Conservation (phyloP, 37 sponge, comb jelly and placozoan genomes). For the Spongilla lacustris region DNA sequence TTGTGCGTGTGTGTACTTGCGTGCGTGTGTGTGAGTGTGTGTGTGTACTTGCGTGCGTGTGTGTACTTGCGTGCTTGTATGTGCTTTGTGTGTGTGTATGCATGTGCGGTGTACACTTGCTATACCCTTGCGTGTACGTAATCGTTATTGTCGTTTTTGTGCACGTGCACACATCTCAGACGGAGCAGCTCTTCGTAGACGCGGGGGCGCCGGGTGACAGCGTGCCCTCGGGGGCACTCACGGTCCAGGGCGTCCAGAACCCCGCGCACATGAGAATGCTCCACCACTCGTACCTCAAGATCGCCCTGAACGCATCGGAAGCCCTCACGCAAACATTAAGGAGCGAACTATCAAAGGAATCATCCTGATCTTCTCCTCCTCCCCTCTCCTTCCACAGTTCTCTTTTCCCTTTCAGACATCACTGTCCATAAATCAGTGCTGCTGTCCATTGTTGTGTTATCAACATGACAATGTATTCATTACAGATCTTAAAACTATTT, state of each 20-base stretch:
- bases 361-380: neutral
- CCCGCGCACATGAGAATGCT: conserved; percentile 47
- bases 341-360: conserved; percentile 24
- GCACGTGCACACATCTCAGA: neutral
- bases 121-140: neutral
- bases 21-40: neutral
- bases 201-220: conserved; percentile 15
- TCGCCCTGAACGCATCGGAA: conserved; percentile 20
- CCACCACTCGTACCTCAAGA: conserved; percentile 68
- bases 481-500: too few relatives aligned
- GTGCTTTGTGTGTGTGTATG: neutral
- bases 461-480: too few relatives aligned
- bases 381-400: neutral
- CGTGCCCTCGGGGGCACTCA: conserved; percentile 19
- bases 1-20: neutral
- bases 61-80: neutral
- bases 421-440: too few relatives aligned
- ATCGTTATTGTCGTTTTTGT: neutral
- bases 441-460: too few relatives aligned
- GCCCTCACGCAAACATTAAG: conserved; percentile 6
- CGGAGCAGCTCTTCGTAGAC: neutral
- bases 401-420: too few relatives aligned
- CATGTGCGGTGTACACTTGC: neutral
- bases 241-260: conserved; percentile 39
- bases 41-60: neutral